Evolutionary conservation across 2,888 invertebrate species (phyloP).

Genomic region (Macrosoma leucophasiata): DNA sequence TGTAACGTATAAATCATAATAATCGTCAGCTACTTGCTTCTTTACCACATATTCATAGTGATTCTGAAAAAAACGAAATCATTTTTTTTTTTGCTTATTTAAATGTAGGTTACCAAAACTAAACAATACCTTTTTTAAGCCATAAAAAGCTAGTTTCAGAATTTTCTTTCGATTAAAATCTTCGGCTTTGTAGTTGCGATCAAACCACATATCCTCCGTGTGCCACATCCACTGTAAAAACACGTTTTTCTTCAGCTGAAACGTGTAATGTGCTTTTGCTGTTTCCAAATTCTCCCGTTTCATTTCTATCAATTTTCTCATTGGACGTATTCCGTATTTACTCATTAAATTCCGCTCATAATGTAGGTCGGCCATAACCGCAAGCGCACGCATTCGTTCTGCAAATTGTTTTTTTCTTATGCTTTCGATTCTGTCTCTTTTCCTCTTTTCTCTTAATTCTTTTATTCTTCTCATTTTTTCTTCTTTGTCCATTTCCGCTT

Average conservation of each 20-base stretch:
- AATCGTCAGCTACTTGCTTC: constrained; percentile 83
- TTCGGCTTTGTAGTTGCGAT: constrained; percentile 74
- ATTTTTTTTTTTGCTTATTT: constrained; percentile 4
- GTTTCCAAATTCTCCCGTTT: constrained; percentile 56
- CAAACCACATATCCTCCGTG: constrained; percentile 63
- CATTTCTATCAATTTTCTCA: constrained; percentile 45
- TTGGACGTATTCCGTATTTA: constrained; percentile 56
- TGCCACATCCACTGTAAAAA: constrained; percentile 73
- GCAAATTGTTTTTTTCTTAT: constrained; percentile 74
- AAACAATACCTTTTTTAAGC: constrained; percentile 62
- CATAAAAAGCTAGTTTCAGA: constrained; percentile 54
- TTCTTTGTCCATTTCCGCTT: constrained; percentile 76
- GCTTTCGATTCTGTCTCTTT: constrained; percentile 76
- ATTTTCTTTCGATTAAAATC: constrained; percentile 68
- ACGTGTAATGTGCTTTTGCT: constrained; percentile 62
- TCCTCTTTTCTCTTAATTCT: constrained; percentile 77
- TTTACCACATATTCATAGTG: constrained; percentile 65
- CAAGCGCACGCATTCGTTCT: constrained; percentile 58
- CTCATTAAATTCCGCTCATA: constrained; percentile 55
- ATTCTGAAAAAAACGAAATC: constrained; percentile 44
- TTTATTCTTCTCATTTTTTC: constrained; percentile 75
- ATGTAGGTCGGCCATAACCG: constrained; percentile 70
- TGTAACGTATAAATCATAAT: constrained; percentile 78
- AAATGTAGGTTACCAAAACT: constrained; percentile 5
- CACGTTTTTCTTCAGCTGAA: constrained; percentile 61